phyloP scores from a whole-genome alignment of 2,888 invertebrate genomes.

The Aelia acuminata region DNA sequence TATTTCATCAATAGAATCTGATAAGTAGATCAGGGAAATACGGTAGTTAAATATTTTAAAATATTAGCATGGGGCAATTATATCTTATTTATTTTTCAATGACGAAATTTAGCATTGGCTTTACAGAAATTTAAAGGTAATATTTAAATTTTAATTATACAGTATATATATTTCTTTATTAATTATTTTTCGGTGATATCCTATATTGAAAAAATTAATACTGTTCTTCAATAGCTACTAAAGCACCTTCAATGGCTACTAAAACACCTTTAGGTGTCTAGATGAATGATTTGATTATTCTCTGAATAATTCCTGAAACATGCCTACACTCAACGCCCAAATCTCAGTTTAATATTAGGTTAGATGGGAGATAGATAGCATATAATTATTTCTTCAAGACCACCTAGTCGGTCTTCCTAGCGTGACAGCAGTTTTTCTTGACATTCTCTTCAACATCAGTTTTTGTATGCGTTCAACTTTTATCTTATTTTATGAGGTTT shows the following conservation, averaged over 20 bases:
- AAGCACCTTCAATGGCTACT: too few species aligned
- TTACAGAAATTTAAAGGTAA: too few species aligned
- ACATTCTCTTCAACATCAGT: not conserved
- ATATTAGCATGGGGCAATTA: not conserved
- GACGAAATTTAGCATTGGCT: not conserved
- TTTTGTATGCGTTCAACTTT: constrained; percentile 12
- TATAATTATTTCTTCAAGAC: constrained; percentile 1
- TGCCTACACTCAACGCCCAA: not conserved
- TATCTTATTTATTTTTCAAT: not conserved
- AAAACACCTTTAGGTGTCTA: too few species aligned
- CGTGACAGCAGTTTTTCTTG: not conserved
- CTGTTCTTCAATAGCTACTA: too few species aligned
- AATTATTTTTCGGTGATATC: too few species aligned
- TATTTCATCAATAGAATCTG: not conserved
- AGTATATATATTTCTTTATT: too few species aligned
- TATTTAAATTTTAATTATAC: too few species aligned
- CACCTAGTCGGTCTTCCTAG: not conserved
- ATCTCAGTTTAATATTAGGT: not conserved
- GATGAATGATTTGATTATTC: too few species aligned
- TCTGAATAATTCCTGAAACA: not conserved
- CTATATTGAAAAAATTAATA: too few species aligned
- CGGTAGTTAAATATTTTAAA: not conserved
- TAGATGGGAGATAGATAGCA: not conserved
- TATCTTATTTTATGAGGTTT: not conserved
- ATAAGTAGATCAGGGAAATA: not conserved